phyloP scores from a whole-genome alignment of 2,113 vertebrate genomes.

The Coptodon bakossiorum region DNA sequence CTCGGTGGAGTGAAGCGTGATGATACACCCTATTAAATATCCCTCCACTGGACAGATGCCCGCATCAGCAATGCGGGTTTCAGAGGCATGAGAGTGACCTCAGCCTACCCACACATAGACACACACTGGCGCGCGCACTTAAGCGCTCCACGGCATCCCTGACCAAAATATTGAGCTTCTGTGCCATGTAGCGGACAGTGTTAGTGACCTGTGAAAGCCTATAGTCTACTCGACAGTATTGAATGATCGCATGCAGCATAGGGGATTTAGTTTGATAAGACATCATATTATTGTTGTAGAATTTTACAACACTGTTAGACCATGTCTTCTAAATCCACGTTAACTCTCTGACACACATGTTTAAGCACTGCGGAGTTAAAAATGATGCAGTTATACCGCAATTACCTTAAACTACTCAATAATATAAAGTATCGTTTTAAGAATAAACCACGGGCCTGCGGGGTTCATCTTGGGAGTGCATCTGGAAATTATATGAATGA shows the following conservation, averaged over 20 bases:
- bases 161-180: conserved; percentile 1
- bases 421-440: not conserved
- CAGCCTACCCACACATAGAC: conserved; percentile 24
- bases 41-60: conserved; percentile 49
- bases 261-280: not conserved
- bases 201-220: not conserved
- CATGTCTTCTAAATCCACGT: not conserved
- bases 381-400: not conserved
- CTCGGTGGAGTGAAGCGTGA: conserved; percentile 16
- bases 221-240: not conserved
- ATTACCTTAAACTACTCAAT: not conserved
- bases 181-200: not conserved
- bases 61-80: conserved; percentile 70
- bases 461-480: not conserved
- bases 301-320: not conserved
- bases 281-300: not conserved
- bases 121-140: not conserved
- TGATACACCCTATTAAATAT: conserved; percentile 49
- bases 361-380: not conserved
- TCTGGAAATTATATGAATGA: not conserved
- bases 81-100: conserved; percentile 58
- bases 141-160: conserved; percentile 13
- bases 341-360: not conserved
- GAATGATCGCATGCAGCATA: not conserved
- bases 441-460: not conserved